Conservation (phyloP, 2,797 vertebrate genomes). For the Todus mexicanus region DNA sequence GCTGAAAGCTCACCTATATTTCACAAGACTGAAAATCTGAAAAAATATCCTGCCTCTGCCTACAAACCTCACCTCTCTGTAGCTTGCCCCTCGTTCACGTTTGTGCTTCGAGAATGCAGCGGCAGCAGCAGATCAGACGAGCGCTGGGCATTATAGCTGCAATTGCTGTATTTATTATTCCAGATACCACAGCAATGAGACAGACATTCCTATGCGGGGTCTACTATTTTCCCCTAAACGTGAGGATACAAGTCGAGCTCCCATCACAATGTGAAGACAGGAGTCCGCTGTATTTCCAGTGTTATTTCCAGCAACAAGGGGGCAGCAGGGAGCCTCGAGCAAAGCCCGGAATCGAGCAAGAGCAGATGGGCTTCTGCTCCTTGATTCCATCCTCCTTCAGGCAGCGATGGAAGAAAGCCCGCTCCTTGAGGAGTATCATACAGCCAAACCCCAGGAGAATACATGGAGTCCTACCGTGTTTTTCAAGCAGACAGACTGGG, state of each 20-base stretch:
- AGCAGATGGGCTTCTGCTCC: neutral
- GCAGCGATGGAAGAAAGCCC: neutral
- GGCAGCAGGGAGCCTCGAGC: constrained; percentile 63
- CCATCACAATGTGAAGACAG: neutral
- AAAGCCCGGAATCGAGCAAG: neutral
- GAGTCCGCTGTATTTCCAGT: neutral
- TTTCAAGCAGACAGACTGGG: neutral
- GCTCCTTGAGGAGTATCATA: neutral
- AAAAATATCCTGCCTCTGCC: neutral
- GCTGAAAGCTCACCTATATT: neutral
- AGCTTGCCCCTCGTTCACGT: neutral
- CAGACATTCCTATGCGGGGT: constrained; percentile 28
- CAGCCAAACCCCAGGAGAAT: neutral
- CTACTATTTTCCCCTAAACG: constrained; percentile 26
- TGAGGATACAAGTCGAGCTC: constrained; percentile 11
- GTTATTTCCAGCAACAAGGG: constrained; percentile 48
- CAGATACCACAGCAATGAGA: constrained; percentile 39
- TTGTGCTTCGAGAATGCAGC: neutral
- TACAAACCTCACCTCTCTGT: neutral
- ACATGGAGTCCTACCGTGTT: neutral
- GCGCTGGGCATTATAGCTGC: neutral
- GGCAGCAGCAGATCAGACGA: neutral
- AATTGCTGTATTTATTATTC: constrained; percentile 8
- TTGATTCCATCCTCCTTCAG: neutral
- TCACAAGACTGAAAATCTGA: neutral